Percentiles rank a stretch among this genome's conserved stretches.
Evolutionary conservation across 2,797 vertebrate species (phyloP).

Genomic region (Megaceryle alcyon): DNA sequence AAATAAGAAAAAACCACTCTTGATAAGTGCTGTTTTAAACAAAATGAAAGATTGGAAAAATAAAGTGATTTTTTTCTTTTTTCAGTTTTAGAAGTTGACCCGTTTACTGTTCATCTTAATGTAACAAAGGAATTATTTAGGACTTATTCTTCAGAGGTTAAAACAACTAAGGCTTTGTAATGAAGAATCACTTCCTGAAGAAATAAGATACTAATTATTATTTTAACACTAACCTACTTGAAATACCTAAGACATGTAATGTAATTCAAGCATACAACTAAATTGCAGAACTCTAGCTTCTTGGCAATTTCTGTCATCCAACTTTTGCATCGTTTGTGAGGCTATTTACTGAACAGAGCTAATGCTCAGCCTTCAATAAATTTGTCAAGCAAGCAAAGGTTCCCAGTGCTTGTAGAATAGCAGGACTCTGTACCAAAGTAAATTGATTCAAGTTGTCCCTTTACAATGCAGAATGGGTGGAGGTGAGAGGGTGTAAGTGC

Average conservation of each 20-base stretch:
- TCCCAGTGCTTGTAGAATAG: background rate
- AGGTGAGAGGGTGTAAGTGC: background rate
- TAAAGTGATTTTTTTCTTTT: background rate
- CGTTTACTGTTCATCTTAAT: background rate
- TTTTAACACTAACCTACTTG: background rate
- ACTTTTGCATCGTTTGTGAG: rapidly evolving
- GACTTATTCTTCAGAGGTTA: background rate
- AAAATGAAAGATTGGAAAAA: background rate
- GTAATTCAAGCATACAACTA: background rate
- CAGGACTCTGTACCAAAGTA: background rate
- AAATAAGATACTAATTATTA: background rate
- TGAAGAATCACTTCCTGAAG: background rate
- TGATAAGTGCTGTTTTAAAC: background rate
- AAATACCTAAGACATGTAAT: background rate
- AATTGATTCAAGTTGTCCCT: background rate
- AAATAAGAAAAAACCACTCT: too few species aligned
- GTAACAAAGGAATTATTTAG: background rate
- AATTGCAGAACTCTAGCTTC: background rate
- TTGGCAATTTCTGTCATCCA: background rate
- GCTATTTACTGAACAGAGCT: background rate
- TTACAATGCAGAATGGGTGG: background rate
- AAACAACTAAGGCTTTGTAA: background rate
- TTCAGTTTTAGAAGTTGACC: background rate
- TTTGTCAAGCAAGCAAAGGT: background rate
- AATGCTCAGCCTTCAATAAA: background rate